Evolutionary conservation across 2,888 invertebrate genomes (phyloP), one percentile per base, ranked within the genome.

Genomic region (Thysanoteuthis rhombus): DNA sequence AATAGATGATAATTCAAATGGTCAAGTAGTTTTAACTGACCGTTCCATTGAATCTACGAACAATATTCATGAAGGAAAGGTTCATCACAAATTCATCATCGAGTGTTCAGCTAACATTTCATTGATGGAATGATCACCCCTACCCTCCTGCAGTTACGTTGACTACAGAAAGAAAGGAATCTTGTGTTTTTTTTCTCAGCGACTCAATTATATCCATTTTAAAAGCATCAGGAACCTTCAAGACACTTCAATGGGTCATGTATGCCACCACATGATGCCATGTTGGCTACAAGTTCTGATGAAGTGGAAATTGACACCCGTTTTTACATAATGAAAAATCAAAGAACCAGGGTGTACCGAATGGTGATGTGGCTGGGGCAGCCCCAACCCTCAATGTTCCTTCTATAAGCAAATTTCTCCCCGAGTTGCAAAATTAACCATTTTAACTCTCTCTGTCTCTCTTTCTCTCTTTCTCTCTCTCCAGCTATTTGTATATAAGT

Each of bases 21-120:
- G n/a, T n/a, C 75, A 75, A 75, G 4, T 75, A 16, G 75, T 32
- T 58, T 32, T 5, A 58, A 42, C 8, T 5, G 28, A 52, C 8
- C 28, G 25, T 1, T 58, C 58, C 8, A 25, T 58, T 58, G 3
- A 58, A 6, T 58, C 6, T 28, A 25, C 58, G 58, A 58, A 28
- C 32, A 58, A 28, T 58, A 25, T 58, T 4, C 58, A 58, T 8
- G 58, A 58, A 58, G 58, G 28, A 25, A 58, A 4, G 58, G 25
- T 0, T 58, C 3, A 58, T 25, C 58, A 25, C 28, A 58, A 58
- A 38, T 22, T 92, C 42, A 92, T 92, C 47, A 92, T 92, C 19
- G 92, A 92, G 16, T 92, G 92, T 38, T 92, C 92, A n/a, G 92
- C 32, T 22, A 92, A 28, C 32, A 5, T n/a, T 92, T 92, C 38